Conservation (phyloP, 2,113 vertebrate genomes). For the Podocnemis expansa region DNA sequence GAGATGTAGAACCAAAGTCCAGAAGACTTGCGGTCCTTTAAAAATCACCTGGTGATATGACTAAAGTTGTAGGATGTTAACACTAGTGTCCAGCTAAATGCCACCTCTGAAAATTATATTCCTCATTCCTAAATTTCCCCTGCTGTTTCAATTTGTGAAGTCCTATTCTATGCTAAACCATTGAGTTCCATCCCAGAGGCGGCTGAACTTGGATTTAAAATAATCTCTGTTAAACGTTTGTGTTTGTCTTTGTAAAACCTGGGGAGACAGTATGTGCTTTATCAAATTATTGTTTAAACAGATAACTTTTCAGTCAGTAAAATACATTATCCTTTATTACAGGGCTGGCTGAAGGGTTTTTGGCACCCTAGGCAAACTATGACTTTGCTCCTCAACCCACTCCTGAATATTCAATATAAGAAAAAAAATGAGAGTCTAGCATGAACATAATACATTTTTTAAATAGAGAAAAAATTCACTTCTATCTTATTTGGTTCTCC, state of each 20-base stretch:
- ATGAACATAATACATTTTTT: too few species aligned
- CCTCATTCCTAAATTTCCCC: background rate
- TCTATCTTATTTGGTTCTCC: too few species aligned
- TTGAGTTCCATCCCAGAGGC: background rate
- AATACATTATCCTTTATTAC: background rate
- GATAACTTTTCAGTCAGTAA: accelerated
- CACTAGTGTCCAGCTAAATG: background rate
- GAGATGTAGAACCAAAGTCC: background rate
- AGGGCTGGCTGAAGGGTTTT: too few species aligned
- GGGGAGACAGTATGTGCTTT: background rate
- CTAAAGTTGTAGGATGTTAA: background rate
- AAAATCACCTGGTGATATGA: accelerated
- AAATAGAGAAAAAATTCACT: too few species aligned
- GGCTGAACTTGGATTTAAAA: accelerated
- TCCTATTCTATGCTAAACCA: accelerated
- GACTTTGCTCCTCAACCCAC: too few species aligned
- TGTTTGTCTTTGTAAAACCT: background rate
- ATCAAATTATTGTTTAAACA: background rate
- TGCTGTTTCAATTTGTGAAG: background rate
- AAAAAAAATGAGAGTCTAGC: too few species aligned
- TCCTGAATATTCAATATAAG: too few species aligned
- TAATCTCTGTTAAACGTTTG: background rate
- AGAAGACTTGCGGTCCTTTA: accelerated
- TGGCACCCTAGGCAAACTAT: too few species aligned
- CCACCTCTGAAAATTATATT: background rate